Base-by-base conservation (phyloP, 2,888 invertebrate genomes). In the Abrostola triplasia region DNA sequence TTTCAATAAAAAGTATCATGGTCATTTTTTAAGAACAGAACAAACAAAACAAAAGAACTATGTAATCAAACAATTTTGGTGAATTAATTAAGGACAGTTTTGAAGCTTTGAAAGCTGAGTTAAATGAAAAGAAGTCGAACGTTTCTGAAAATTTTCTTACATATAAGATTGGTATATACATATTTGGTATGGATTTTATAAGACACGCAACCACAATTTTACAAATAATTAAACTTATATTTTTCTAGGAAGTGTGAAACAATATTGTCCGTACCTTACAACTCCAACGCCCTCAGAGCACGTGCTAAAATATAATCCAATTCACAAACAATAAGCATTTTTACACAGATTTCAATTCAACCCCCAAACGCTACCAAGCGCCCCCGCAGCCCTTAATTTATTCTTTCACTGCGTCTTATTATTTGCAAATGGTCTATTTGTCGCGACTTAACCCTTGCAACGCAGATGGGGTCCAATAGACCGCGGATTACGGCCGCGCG, bases 371-470 rank as follows among this genome's bases (percentile, higher is more conserved):
- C 56, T 44, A 49, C 55, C 67, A 82, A 80, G 77, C 57, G 35
- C 69, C 71, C 59, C 72, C 64, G 68, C 71, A 83, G 73, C 83
- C 90, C 88, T 91, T 94, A 94, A 94, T 94, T 93, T 93, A 94
- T 93, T 93, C 93, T 93, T 94, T 92, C 93, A 93, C 89, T 92
- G 93, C 93, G 91, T 92, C 93, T 94, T 94, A 94, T 94, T 94
- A 92, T 94, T 94, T 94, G 93, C 93, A 94, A 94, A 94, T 92
- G 94, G 93, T 90, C 92, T 93, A 93, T 93, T 93, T 94, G 93
- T 93, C 92, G 92, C 91, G 92, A 92, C 92, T 93, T 93, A 94
- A 94, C 94, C 93, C 94, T 93, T 93, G 88, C 93, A 87, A 83
- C 83, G 87, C 93, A 93, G 93, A 92, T 93, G 93, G 93, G 92